A percentile compares a stretch with the other conserved stretches of the same genome.
Conservation (phyloP, 2,113 vertebrate genomes). For the Tyrannus savana region DNA sequence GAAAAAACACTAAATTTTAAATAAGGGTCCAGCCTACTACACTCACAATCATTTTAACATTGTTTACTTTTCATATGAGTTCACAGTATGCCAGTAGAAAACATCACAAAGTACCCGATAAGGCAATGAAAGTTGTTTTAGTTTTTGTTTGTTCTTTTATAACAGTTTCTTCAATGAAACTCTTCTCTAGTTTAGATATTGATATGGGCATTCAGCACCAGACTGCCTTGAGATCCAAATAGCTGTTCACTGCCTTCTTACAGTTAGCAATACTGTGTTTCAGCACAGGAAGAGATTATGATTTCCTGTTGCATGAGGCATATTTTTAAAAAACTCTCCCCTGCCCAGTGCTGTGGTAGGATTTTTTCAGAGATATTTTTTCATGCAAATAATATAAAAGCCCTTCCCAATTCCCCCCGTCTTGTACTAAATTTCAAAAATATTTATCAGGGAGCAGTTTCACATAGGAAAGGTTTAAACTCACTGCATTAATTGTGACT, state of each 20-base stretch:
- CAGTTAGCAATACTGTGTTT: neutral
- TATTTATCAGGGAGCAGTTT: neutral
- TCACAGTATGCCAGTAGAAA: neutral
- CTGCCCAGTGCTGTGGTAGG: neutral
- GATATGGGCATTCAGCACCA: neutral
- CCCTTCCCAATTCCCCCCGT: neutral
- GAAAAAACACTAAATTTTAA: neutral
- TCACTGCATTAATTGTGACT: neutral
- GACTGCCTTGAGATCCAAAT: neutral
- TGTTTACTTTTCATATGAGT: neutral
- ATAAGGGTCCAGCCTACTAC: neutral
- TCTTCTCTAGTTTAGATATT: neutral
- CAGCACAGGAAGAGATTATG: neutral
- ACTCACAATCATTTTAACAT: neutral
- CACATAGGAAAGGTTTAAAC: neutral
- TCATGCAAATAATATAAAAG: neutral
- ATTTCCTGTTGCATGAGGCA: neutral
- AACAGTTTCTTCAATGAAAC: fast-evolving
- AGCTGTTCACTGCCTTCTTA: neutral
- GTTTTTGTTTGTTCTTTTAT: neutral
- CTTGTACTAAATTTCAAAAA: neutral
- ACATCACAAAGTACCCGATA: neutral
- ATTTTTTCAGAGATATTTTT: neutral
- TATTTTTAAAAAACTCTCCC: neutral
- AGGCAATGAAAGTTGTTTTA: neutral